phyloP scores from a whole-genome alignment of 2,888 invertebrate genomes.

The Lottia scabra region DNA sequence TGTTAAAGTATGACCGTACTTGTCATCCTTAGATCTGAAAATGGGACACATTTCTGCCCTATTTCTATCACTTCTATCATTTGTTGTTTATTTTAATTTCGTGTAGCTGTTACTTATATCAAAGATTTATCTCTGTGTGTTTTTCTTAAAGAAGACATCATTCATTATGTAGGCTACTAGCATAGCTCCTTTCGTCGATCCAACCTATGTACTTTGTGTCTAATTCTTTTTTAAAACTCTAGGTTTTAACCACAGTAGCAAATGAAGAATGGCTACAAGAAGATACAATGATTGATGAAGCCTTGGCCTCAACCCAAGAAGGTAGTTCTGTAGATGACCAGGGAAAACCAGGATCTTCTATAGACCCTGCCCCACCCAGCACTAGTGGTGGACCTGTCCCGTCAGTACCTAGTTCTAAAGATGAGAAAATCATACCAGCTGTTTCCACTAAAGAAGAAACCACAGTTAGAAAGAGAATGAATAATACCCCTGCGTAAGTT shows the following conservation, averaged over 20 bases:
- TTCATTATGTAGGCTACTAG: too few species aligned
- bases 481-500: neutral
- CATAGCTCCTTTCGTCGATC: too few species aligned
- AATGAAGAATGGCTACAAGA: constrained; percentile 48
- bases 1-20: too few species aligned
- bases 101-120: too few species aligned
- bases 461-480: neutral
- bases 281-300: constrained; percentile 18
- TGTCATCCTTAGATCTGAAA: too few species aligned
- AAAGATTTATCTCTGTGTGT: too few species aligned
- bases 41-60: too few species aligned
- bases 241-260: constrained; percentile 57
- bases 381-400: neutral
- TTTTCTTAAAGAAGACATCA: too few species aligned
- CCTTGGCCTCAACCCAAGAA: neutral
- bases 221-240: neutral
- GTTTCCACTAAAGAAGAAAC: neutral
- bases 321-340: constrained; percentile 23
- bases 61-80: too few species aligned
- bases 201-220: too few species aligned
- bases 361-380: constrained; percentile 6
- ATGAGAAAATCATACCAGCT: neutral
- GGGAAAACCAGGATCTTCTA: neutral
- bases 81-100: too few species aligned
- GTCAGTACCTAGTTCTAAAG: neutral